Percentiles rank a stretch among this genome's conserved stretches.
phyloP scores from a whole-genome alignment of 2,113 vertebrate species.

The Apus apus region DNA sequence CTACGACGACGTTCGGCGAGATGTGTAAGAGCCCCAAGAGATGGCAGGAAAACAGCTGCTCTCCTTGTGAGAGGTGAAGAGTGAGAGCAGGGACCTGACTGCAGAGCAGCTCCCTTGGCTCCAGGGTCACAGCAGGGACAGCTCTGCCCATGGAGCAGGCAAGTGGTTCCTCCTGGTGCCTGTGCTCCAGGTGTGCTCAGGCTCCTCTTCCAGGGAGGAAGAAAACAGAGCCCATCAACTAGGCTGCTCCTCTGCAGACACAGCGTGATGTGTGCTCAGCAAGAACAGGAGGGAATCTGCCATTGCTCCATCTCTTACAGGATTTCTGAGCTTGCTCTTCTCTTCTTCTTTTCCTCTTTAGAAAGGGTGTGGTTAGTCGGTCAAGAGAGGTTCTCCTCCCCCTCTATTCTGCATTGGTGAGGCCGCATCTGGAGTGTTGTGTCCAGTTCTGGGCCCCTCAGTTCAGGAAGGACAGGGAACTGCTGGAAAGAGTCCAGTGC shows the following conservation, averaged over 20 bases:
- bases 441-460: no score
- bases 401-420: no score
- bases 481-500: no score
- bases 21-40: slow-evolving; percentile 42
- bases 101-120: accelerated
- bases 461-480: no score
- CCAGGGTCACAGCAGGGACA: not conserved
- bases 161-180: not conserved
- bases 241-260: not conserved
- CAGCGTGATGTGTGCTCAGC: not conserved
- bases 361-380: no score
- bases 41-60: slow-evolving; percentile 55
- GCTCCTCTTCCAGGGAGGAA: not conserved
- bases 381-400: no score
- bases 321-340: not conserved
- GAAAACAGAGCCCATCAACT: not conserved
- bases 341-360: no score
- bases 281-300: not conserved
- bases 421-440: no score
- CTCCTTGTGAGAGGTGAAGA: not conserved
- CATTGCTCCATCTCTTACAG: not conserved
- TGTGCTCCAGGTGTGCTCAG: not conserved
- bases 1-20: not conserved
- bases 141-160: not conserved
- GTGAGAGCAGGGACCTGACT: not conserved